Evolutionary conservation across 2,888 invertebrate species (phyloP), one percentile per base, ranked within the genome.

Genomic region (Adelognathus sp.): DNA sequence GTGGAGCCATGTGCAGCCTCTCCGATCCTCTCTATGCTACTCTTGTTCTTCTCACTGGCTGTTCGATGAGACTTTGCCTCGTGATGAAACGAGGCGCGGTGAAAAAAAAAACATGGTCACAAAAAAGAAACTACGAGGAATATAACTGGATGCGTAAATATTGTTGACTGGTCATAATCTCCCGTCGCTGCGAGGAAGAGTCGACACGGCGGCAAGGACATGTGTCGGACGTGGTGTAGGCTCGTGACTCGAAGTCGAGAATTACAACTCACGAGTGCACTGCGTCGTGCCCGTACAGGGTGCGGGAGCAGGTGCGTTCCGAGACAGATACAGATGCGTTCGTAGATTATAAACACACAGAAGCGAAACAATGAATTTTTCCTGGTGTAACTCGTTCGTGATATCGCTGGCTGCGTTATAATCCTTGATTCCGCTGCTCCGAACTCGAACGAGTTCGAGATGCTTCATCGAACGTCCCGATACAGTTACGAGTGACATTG

Each of bases 291-390:
- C 24, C n/a, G 31, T 63, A 24, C 21, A 61, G 71, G 24, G 50
- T 41, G 39, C 56, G 46, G 58, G 63, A 64, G 56, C 77, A 78
- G 77, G 77, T 78, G 77, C 77, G 77, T 58, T 73, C 39, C 50
- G 50, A 39, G 63, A 63, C 56, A 67, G 72, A 69, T 77, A 44
- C 36, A 58, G 60, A 60, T 67, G 18, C 24, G 46, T 21, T 5
- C 36, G 33, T n/a, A 9, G 24, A 54, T 67, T 27, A 7, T 50
- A 60, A 16, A 27, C 11, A 44, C 6, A n/a, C 9, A 54, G 39
- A n/a, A 52, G 27, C 33, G 27, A 36, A 69, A 63, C 60, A 67
- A 72, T 67, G 50, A 9, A 39, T 44, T 63, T 50, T 24, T 31
- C 56, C 31, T 56, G 61, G 50, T 36, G 67, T 44, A 56, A 73